These are phyloP conservation scores for Leucoraja erinaceus DNA, from an alignment of 2,113 vertebrate species.

Conservation along the genomic window DNA sequence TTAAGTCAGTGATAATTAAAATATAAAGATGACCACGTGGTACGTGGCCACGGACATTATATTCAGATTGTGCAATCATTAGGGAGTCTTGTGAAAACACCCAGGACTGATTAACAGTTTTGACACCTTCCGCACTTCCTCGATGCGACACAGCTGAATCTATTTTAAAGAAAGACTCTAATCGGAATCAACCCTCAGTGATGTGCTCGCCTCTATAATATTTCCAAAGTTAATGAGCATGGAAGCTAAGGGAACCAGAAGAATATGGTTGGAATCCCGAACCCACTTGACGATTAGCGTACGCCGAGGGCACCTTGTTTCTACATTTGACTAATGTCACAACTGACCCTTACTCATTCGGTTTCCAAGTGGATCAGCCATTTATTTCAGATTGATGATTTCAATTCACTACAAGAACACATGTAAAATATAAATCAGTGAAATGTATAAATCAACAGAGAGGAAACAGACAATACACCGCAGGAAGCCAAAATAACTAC, in stretches of 20 bases:
- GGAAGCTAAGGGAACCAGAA: not conserved
- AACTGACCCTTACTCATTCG: not conserved
- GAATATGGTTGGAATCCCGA: not conserved
- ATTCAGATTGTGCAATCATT: not conserved
- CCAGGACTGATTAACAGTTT: not conserved
- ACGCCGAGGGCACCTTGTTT: not conserved
- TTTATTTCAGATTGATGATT: not conserved
- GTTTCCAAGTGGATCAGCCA: not conserved
- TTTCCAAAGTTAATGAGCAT: not conserved
- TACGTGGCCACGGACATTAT: not conserved
- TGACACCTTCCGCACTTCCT: not conserved
- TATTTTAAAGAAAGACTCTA: not conserved
- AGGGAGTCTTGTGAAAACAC: not conserved
- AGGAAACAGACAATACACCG: not conserved
- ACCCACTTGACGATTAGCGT: not conserved
- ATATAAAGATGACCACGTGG: not conserved
- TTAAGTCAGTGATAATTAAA: not conserved
- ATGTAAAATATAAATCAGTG: not conserved
- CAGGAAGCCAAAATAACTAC: not conserved
- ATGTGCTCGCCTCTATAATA: not conserved
- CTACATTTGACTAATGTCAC: not conserved
- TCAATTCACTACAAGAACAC: not conserved
- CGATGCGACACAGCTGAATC: not conserved
- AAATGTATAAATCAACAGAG: not conserved
- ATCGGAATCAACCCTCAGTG: not conserved